phyloP scores from a whole-genome alignment of 2,797 vertebrate genomes.

The Microctenopoma lineatum region DNA sequence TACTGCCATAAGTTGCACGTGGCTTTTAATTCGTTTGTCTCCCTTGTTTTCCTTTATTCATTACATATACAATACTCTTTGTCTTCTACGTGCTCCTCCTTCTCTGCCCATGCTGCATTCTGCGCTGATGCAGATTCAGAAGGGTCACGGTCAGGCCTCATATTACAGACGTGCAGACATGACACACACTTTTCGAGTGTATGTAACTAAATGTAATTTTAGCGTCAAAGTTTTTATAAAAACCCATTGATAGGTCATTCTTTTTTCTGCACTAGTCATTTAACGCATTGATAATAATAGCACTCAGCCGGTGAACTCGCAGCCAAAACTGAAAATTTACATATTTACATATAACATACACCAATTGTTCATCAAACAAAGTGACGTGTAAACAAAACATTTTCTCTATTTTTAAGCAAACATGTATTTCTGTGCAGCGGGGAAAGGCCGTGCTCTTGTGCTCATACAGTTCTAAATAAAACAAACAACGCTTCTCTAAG shows the following conservation, averaged over 20 bases:
- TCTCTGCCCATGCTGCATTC: neutral
- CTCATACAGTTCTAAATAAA: neutral
- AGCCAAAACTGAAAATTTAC: too few species aligned
- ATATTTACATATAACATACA: too few species aligned
- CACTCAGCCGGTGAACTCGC: too few species aligned
- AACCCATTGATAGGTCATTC: neutral
- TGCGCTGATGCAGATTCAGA: neutral
- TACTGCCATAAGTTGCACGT: conserved; percentile 24
- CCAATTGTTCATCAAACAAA: too few species aligned
- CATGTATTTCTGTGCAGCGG: too few species aligned
- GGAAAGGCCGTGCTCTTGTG: too few species aligned
- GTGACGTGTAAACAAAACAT: too few species aligned
- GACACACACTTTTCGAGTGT: neutral
- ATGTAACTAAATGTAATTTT: neutral
- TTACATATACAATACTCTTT: neutral
- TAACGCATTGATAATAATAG: neutral
- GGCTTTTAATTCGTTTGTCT: conserved; percentile 16
- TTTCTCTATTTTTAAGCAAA: too few species aligned
- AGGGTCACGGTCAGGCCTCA: neutral
- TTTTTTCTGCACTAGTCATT: neutral
- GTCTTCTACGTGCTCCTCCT: neutral
- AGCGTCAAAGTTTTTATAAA: too few species aligned
- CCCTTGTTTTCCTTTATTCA: conserved; percentile 27
- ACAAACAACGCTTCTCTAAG: conserved; percentile 7
- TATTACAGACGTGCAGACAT: neutral